These are phyloP conservation scores for Rhingia campestris DNA, from an alignment of 2,888 invertebrate species.

Conservation along the genomic window DNA sequence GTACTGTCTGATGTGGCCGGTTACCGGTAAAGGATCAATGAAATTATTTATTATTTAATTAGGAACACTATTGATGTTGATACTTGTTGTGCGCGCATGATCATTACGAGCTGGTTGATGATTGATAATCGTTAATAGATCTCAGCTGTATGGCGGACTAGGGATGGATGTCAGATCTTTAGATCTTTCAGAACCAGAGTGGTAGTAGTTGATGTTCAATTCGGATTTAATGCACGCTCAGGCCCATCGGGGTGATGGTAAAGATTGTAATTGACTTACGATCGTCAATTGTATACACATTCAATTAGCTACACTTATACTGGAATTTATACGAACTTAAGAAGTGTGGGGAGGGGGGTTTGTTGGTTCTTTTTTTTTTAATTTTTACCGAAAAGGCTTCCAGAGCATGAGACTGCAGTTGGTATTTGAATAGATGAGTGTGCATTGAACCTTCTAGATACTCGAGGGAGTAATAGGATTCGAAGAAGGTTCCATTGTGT, in stretches of 20 bases:
- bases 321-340: conserved; percentile 32
- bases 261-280: conserved; percentile 68
- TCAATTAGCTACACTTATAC: conserved; percentile 74
- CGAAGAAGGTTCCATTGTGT: conserved; percentile 46
- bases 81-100: conserved; percentile 54
- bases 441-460: conserved; percentile 38
- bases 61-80: conserved; percentile 73
- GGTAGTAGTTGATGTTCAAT: conserved; percentile 57
- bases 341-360: background rate
- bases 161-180: background rate
- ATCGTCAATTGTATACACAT: conserved; percentile 71
- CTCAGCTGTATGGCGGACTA: background rate
- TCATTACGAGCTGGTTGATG: conserved; percentile 62
- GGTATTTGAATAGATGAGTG: conserved; percentile 61
- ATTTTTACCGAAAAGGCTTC: conserved; percentile 57
- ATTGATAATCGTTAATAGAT: conserved; percentile 71
- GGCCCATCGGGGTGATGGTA: conserved; percentile 58
- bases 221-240: conserved; percentile 48
- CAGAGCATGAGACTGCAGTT: conserved; percentile 36
- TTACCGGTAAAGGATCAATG: conserved; percentile 62
- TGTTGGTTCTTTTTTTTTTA: conserved; percentile 28
- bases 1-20: conserved; percentile 63
- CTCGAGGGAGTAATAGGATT: conserved; percentile 44
- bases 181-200: conserved; percentile 42
- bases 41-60: conserved; percentile 74